Conservation (phyloP, 2,888 invertebrate species). For the Plagodis pulveraria region DNA sequence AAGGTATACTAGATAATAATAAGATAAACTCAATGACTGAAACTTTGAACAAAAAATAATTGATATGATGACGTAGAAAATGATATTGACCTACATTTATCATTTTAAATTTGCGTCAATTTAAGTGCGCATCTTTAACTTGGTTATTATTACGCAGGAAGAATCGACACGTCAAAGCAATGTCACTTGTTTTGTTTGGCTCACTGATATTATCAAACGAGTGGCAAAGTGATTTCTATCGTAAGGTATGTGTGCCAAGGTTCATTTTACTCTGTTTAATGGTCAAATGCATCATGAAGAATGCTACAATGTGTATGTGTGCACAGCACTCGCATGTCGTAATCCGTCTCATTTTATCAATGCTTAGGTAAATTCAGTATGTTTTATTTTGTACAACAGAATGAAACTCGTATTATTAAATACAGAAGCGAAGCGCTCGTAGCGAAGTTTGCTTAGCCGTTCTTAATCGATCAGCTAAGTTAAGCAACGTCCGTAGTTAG, state of each 20-base stretch:
- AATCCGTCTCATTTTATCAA: conserved; percentile 47
- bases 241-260: conserved; percentile 22
- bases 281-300: conserved; percentile 44
- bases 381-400: conserved; percentile 48
- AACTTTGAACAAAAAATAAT: conserved; percentile 1
- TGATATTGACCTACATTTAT: conserved; percentile 35
- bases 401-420: conserved; percentile 50
- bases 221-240: conserved; percentile 6
- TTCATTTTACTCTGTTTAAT: conserved; percentile 27
- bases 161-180: conserved; percentile 51
- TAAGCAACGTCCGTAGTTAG: no score
- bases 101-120: conserved; percentile 22
- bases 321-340: conserved; percentile 43
- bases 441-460: no score
- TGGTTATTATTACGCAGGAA: conserved; percentile 57
- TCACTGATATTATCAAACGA: conserved; percentile 7
- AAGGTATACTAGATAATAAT: no score
- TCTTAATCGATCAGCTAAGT: no score
- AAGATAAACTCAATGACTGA: not conserved
- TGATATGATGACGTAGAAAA: conserved; percentile 16
- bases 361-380: conserved; percentile 36
- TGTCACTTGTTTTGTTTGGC: conserved; percentile 24
- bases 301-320: conserved; percentile 50
- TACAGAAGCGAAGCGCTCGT: no score
- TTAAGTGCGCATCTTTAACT: conserved; percentile 31